Conservation (phyloP, 2,888 invertebrate species). For the Dilophus febrilis region DNA sequence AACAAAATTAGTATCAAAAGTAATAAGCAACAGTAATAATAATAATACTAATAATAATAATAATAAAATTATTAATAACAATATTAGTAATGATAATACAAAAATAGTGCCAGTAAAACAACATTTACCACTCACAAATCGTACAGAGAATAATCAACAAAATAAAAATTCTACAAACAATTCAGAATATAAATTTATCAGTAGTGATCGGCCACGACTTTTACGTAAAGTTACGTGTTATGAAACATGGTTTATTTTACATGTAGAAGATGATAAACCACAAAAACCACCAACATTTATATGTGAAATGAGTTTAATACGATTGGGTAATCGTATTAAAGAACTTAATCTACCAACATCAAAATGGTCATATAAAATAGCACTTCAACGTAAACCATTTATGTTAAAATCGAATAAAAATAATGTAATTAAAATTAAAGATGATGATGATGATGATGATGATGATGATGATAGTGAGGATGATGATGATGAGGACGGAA, state of each 20-base stretch:
- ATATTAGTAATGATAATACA: not conserved
- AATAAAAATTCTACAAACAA: no score
- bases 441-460: conserved; percentile 1
- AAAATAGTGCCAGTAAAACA: not conserved
- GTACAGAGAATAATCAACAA: no score
- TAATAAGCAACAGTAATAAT: not conserved
- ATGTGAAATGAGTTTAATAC: conserved; percentile 23
- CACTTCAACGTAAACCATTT: conserved; percentile 17
- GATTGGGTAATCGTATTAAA: conserved; percentile 22
- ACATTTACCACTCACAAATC: no score
- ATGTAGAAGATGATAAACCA: conserved; percentile 15
- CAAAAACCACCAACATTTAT: conserved; percentile 5
- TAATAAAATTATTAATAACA: no score
- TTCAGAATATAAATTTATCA: no score
- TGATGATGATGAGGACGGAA: not conserved
- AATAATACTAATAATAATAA: no score
- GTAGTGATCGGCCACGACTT: conserved; percentile 18
- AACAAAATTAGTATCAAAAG: not conserved
- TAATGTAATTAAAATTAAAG: not conserved
- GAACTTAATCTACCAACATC: conserved; percentile 20
- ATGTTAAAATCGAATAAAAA: not conserved
- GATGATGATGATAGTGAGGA: not conserved
- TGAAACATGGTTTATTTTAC: conserved; percentile 30
- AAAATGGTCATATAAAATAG: conserved; percentile 26
- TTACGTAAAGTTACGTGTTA: conserved; percentile 30